These are phyloP conservation scores for Acanthaster planci DNA, from an alignment of 35 echinoderm and acorn worm genomes.

Conservation along the genomic window DNA sequence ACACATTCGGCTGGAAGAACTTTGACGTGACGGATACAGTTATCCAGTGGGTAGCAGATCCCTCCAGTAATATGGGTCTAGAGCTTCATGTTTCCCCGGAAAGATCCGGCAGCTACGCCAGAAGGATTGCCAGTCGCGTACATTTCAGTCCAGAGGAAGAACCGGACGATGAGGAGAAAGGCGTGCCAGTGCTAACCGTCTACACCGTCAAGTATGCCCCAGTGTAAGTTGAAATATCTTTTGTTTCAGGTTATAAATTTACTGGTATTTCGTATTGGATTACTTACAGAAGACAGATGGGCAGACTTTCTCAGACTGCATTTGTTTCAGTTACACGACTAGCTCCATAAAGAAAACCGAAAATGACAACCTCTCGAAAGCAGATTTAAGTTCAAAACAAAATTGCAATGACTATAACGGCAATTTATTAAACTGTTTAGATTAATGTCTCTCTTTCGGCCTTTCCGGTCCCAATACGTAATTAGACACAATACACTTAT, in stretches of 20 bases:
- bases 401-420: too few relatives aligned
- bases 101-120: constrained; percentile 59
- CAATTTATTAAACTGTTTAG: too few relatives aligned
- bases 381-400: background rate
- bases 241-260: too few relatives aligned
- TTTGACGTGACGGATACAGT: constrained; percentile 86
- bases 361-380: background rate
- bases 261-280: too few relatives aligned
- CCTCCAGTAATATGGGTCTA: constrained; percentile 48
- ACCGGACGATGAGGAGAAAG: constrained; percentile 29
- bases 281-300: too few relatives aligned
- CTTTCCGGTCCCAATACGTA: too few relatives aligned
- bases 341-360: too few relatives aligned
- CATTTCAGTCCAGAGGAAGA: constrained; percentile 61
- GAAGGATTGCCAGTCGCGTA: constrained; percentile 66
- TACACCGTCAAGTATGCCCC: constrained; percentile 90
- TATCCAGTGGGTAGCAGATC: constrained; percentile 59
- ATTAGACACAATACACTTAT: too few relatives aligned
- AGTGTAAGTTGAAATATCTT: constrained; percentile 60
- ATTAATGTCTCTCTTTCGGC: too few relatives aligned
- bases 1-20: constrained; percentile 80
- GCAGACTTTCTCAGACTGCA: too few relatives aligned
- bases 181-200: constrained; percentile 72
- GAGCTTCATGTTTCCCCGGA: constrained; percentile 66
- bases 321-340: too few relatives aligned